These are phyloP conservation scores for Orchestia grillus DNA, from an alignment of 1,140 invertebrate species.

Conservation along the genomic window DNA sequence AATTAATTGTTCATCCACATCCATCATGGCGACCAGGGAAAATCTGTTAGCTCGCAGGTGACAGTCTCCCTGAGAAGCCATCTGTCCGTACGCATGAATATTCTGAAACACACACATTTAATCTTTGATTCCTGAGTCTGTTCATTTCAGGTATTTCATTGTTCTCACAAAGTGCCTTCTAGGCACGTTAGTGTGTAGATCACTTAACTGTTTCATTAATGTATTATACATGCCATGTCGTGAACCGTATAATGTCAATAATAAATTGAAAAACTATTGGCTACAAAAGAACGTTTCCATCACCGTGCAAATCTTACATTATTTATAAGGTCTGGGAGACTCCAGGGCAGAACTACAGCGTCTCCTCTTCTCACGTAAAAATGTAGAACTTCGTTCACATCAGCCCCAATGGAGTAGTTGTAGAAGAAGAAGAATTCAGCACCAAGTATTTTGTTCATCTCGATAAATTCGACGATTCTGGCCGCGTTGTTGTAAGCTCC, in stretches of 20 bases:
- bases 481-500: constrained; percentile 84
- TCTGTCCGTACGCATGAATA: too few relatives aligned
- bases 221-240: too few relatives aligned
- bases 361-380: constrained; percentile 79
- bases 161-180: too few relatives aligned
- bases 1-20: too few relatives aligned
- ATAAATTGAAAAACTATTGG: not conserved
- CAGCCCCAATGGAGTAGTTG: constrained; percentile 86
- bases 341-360: constrained; percentile 88
- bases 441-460: constrained; percentile 88
- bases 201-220: too few relatives aligned
- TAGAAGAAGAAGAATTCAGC: constrained; percentile 92
- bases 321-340: constrained; percentile 87
- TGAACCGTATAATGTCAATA: not conserved
- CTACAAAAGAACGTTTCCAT: not conserved
- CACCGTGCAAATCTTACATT: constrained; percentile 70
- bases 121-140: too few relatives aligned
- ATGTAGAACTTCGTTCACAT: constrained; percentile 78
- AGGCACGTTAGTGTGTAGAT: too few relatives aligned
- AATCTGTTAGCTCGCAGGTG: too few relatives aligned
- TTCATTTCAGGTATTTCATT: too few relatives aligned
- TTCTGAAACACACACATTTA: too few relatives aligned
- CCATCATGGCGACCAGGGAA: too few relatives aligned
- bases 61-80: too few relatives aligned
- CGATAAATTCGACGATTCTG: constrained; percentile 92